A percentile compares a stretch with the other conserved stretches of the same genome.
Evolutionary conservation across 2,888 invertebrate species (phyloP).

Genomic region (Cryptocheilus praepositus): DNA sequence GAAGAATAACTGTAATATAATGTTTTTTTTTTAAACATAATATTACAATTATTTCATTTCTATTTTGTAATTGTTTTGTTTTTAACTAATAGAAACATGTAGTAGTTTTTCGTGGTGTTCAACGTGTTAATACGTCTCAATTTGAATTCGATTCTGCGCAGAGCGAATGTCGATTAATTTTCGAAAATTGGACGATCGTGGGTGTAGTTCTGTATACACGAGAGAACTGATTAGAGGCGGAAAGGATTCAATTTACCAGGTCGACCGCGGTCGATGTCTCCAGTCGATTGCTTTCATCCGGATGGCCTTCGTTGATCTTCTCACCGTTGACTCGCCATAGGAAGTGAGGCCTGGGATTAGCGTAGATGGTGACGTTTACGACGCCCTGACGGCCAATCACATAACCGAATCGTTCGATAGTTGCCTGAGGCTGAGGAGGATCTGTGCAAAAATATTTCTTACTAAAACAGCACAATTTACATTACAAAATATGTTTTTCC

Average conservation of each 20-base stretch:
- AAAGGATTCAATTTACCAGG: constrained; percentile 70
- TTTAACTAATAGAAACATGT: too few relatives aligned
- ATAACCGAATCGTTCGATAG: constrained; percentile 83
- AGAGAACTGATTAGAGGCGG: not conserved
- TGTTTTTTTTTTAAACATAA: too few relatives aligned
- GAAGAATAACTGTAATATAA: too few relatives aligned
- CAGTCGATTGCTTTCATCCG: constrained; percentile 76
- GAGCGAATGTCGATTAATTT: not conserved
- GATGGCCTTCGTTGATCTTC: constrained; percentile 76
- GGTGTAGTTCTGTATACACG: not conserved
- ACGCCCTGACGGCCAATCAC: constrained; percentile 83
- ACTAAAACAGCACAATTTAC: not conserved
- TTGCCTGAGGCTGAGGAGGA: constrained; percentile 78
- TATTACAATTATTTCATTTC: too few relatives aligned
- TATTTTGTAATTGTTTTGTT: too few relatives aligned
- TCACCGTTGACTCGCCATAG: constrained; percentile 82
- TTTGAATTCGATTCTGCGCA: not conserved
- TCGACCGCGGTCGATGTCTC: constrained; percentile 75
- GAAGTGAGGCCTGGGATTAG: constrained; percentile 83
- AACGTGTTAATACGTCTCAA: too few relatives aligned
- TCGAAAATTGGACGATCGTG: not conserved
- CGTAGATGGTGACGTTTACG: constrained; percentile 83
- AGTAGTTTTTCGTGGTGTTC: too few relatives aligned
- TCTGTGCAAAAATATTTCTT: constrained; percentile 74
- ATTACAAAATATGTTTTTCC: too few relatives aligned